phyloP scores from a whole-genome alignment of 2,888 invertebrate species.

The Aspidapion aeneum region DNA sequence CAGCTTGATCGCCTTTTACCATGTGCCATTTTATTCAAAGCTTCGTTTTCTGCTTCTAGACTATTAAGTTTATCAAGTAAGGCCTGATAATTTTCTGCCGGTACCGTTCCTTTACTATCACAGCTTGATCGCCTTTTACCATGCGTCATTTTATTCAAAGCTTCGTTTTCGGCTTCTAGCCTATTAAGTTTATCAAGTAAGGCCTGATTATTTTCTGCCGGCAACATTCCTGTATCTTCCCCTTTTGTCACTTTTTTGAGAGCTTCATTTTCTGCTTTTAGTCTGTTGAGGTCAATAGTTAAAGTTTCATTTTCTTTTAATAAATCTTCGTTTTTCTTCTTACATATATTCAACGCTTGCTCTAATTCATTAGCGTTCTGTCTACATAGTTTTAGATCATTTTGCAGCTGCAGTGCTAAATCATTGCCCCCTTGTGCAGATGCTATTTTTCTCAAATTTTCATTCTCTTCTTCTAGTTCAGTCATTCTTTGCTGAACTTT shows the following conservation, averaged over 20 bases:
- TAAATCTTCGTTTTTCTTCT: not conserved
- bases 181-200: not conserved
- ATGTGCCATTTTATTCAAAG: no score
- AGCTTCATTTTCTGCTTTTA: not conserved
- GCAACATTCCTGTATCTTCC: no score
- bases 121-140: no score
- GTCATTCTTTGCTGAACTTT: conserved; percentile 30
- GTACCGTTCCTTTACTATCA: no score
- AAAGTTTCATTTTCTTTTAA: not conserved
- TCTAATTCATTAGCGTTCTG: not conserved
- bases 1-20: no score
- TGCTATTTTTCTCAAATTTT: not conserved
- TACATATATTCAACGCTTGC: not conserved
- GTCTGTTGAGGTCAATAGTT: not conserved
- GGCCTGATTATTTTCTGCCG: no score
- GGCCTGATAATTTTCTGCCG: no score
- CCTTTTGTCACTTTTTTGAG: not conserved
- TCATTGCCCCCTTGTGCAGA: not conserved
- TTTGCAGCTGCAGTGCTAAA: not conserved
- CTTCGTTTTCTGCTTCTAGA: no score
- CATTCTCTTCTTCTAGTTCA: conserved; percentile 30
- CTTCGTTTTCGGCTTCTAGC: not conserved
- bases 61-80: no score
- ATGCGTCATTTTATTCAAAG: not conserved
- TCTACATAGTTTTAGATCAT: not conserved